These are phyloP conservation scores for Drosophila ambigua DNA, from an alignment of 1,140 invertebrate species.

Conservation along the genomic window DNA sequence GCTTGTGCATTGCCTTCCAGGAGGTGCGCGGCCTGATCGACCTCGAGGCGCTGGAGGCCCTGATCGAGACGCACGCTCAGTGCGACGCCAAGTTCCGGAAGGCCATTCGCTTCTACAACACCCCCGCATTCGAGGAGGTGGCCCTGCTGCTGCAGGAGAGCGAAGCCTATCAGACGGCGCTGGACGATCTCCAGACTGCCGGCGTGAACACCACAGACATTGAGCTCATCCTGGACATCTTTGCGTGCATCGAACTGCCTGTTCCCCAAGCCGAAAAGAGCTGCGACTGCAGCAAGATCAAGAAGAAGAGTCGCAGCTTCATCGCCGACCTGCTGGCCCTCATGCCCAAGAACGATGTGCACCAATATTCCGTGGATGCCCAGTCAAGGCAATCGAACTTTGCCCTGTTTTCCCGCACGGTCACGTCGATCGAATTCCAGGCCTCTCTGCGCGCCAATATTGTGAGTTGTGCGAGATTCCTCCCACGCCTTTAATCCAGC, in stretches of 20 bases:
- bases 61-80: constrained; percentile 61
- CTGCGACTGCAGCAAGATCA: constrained; percentile 46
- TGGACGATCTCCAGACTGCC: constrained; percentile 20
- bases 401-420: constrained; percentile 33
- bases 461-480: constrained; percentile 25
- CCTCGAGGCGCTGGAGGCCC: constrained; percentile 11
- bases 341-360: constrained; percentile 47
- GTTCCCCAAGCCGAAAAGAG: constrained; percentile 8
- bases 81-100: constrained; percentile 59
- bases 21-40: constrained; percentile 54
- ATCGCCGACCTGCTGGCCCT: constrained; percentile 45
- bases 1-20: constrained; percentile 49
- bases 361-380: constrained; percentile 16
- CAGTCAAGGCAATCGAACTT: constrained; percentile 27
- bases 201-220: constrained; percentile 51
- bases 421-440: constrained; percentile 51
- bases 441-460: constrained; percentile 34
- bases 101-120: constrained; percentile 59
- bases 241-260: constrained; percentile 49
- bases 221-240: constrained; percentile 50
- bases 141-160: constrained; percentile 48
- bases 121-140: constrained; percentile 33
- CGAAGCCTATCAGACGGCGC: constrained; percentile 27
- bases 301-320: constrained; percentile 37
- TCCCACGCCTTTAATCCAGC: not conserved